Evolutionary conservation across 1,140 invertebrate genomes (phyloP), one percentile per base, ranked within the genome.

Genomic region (Anthonomus grandis): DNA sequence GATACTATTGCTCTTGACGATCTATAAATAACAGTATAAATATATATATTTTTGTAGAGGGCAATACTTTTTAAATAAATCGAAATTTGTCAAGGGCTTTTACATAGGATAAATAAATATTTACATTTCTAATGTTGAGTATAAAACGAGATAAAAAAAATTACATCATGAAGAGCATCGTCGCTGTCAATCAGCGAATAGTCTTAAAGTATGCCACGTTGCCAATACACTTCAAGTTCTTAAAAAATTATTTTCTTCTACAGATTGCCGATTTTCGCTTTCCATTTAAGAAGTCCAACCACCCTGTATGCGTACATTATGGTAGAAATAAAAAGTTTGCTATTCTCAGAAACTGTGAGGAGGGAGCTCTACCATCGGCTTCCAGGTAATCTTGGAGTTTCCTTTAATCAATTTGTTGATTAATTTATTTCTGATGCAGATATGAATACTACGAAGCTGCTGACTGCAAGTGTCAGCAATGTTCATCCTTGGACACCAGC

Each of bases 181-280:
- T n/a, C n/a, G n/a, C n/a, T n/a, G n/a, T n/a, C n/a, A n/a, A n/a
- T n/a, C n/a, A n/a, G n/a, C n/a, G n/a, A n/a, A n/a, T n/a, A n/a
- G n/a, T n/a, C n/a, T n/a, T n/a, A n/a, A n/a, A n/a, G n/a, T n/a
- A n/a, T n/a, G n/a, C n/a, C n/a, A n/a, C n/a, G n/a, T n/a, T n/a
- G n/a, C n/a, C n/a, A n/a, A n/a, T n/a, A n/a, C n/a, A n/a, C n/a
- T n/a, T n/a, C n/a, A 10, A 34, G 27, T 31, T 31, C 9, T 4
- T 4, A 41, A 41, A 19, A 38, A 36, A 38, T 12, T 25, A 51
- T 49, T 57, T 48, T 57, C 50, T 49, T 36, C 15, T 64, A 23
- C 41, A 86, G 84, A 89, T 91, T 51, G 84, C 87, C 0, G 89
- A 93, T 72, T 93, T 86, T 83, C 81, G 87, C 67, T 91, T 92